These are phyloP conservation scores for Stegastes partitus DNA, from an alignment of 2,113 vertebrate species.

Conservation along the genomic window DNA sequence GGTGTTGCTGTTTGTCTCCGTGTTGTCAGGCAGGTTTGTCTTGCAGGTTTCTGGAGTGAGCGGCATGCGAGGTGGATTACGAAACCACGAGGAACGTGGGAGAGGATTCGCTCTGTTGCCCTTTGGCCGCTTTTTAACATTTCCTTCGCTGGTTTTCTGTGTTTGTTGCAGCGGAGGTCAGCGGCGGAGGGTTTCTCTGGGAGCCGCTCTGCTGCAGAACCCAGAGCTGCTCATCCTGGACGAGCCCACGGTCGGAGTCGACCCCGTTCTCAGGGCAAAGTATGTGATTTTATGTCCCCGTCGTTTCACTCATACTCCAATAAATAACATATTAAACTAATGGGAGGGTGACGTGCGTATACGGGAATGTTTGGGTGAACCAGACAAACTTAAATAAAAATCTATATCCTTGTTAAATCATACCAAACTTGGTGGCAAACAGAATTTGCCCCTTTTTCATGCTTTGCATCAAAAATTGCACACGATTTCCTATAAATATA, in stretches of 20 bases:
- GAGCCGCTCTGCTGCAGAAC: conserved; percentile 86
- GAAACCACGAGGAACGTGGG: neutral
- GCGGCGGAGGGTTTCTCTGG: conserved; percentile 83
- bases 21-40: conserved; percentile 59
- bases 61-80: conserved; percentile 4
- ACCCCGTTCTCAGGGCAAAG: conserved; percentile 86
- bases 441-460: no score
- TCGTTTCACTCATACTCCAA: no score
- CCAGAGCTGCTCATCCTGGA: conserved; percentile 86
- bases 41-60: conserved; percentile 27
- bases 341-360: no score
- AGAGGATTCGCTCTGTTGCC: neutral
- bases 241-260: conserved; percentile 87
- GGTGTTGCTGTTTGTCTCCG: conserved; percentile 1
- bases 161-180: conserved; percentile 81
- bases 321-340: no score
- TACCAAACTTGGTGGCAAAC: neutral
- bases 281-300: conserved; percentile 43
- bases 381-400: neutral
- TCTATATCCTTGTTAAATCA: neutral
- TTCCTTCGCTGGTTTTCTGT: neutral
- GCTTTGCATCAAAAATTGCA: no score
- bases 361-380: no score
- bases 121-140: neutral
- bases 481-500: no score